Percentiles rank a stretch among this genome's conserved stretches.
Conservation (phyloP, 2,113 vertebrate genomes). For the Limanda limanda region DNA sequence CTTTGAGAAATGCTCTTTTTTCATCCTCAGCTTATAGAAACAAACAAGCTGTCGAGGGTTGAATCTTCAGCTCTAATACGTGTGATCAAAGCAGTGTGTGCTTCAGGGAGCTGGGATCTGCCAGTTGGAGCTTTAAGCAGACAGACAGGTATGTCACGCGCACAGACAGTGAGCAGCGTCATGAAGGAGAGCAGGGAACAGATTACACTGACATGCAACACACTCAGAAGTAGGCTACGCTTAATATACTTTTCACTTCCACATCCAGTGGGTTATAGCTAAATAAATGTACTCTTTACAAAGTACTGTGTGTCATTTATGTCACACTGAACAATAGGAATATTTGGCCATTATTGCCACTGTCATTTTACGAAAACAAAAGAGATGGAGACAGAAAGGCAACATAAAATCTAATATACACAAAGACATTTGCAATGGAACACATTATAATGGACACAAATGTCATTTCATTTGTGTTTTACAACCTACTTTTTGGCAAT, state of each 20-base stretch:
- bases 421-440: too few species aligned
- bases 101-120: slow-evolving; percentile 30
- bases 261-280: neutral
- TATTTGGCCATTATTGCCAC: neutral
- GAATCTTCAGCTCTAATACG: slow-evolving; percentile 29
- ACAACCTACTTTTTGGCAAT: too few species aligned
- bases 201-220: neutral
- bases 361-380: neutral
- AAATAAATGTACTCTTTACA: neutral
- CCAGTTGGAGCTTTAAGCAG: slow-evolving; percentile 16
- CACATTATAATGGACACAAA: neutral
- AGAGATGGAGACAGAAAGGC: too few species aligned
- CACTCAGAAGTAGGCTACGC: neutral
- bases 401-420: too few species aligned
- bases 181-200: neutral
- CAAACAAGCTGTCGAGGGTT: slow-evolving; percentile 23
- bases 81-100: slow-evolving; percentile 48
- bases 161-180: slow-evolving; percentile 25
- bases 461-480: neutral
- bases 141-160: slow-evolving; percentile 25
- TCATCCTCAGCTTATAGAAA: slow-evolving; percentile 45
- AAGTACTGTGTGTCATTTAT: neutral
- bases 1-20: slow-evolving; percentile 35
- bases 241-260: neutral
- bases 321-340: neutral